phyloP scores from a whole-genome alignment of 2,797 vertebrate species.

The Strix occidentalis region DNA sequence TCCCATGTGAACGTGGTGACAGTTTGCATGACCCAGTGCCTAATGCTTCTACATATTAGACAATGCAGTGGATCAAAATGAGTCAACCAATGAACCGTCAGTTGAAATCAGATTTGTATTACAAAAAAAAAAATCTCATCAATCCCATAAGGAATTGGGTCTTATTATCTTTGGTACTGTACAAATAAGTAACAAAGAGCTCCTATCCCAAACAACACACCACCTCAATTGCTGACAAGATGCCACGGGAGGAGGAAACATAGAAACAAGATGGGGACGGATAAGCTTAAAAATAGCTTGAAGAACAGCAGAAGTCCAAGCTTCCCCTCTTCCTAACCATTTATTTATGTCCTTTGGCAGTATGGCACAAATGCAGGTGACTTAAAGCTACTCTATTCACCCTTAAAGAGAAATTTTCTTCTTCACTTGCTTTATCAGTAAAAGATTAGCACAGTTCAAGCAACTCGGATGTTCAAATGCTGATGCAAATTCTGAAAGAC shows the following conservation, averaged over 20 bases:
- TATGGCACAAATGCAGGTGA: not conserved
- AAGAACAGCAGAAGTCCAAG: constrained; percentile 19
- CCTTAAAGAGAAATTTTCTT: not conserved
- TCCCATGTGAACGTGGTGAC: accelerated
- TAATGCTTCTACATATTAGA: accelerated
- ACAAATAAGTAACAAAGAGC: not conserved
- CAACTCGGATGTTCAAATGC: not conserved
- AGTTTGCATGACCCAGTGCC: not conserved
- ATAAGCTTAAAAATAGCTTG: constrained; percentile 11
- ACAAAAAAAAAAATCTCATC: not conserved
- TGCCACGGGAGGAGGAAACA: not conserved
- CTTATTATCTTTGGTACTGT: not conserved
- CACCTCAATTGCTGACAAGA: not conserved
- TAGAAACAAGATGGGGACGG: not conserved
- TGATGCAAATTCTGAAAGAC: constrained; percentile 48
- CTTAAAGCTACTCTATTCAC: not conserved
- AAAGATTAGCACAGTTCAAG: not conserved
- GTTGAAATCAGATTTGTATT: not conserved
- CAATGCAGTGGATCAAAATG: not conserved
- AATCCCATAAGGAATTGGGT: not conserved
- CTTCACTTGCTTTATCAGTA: not conserved
- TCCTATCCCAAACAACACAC: not conserved
- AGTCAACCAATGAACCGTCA: not conserved
- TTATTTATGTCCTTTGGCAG: not conserved
- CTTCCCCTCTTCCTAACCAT: not conserved